Percentiles rank a stretch among this genome's conserved stretches.
Evolutionary conservation across 2,797 vertebrate species (phyloP).

Genomic region (Cetoscarus ocellatus): DNA sequence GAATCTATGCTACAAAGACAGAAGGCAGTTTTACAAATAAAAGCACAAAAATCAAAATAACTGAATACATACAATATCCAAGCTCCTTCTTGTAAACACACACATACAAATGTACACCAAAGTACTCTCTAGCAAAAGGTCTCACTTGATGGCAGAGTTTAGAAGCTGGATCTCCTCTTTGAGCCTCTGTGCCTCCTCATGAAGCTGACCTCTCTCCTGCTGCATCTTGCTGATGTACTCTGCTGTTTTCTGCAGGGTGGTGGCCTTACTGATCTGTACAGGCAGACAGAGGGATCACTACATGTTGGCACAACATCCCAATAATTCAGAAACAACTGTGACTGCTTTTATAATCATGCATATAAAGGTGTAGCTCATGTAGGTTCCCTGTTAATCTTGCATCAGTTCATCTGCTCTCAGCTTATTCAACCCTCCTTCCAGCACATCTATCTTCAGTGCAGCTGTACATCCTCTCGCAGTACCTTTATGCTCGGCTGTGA

Average conservation of each 20-base stretch:
- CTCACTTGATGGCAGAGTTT: constrained; percentile 94
- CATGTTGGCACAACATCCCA: constrained; percentile 1
- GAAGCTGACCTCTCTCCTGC: constrained; percentile 92
- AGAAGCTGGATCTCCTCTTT: constrained; percentile 93
- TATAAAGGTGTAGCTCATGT: background rate
- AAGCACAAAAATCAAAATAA: too few species aligned
- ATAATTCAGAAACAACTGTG: background rate
- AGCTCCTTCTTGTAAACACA: background rate
- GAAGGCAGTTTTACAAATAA: too few species aligned
- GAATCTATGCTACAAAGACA: too few species aligned
- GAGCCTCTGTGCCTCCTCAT: constrained; percentile 94
- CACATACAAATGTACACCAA: background rate
- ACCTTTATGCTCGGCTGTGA: constrained; percentile 97
- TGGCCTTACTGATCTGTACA: constrained; percentile 95
- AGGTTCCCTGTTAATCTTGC: background rate
- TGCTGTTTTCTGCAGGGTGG: constrained; percentile 94
- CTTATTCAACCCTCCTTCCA: constrained; percentile 10
- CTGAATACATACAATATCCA: too few species aligned
- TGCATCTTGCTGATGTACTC: constrained; percentile 97
- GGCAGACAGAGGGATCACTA: constrained; percentile 30
- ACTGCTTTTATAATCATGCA: background rate
- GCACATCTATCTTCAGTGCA: constrained; percentile 14
- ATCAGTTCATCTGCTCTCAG: background rate
- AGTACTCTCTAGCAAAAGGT: background rate
- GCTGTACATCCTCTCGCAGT: constrained; percentile 21